Percentiles rank a stretch among this genome's conserved stretches.
Conservation (phyloP, 2,113 vertebrate species). For the Chaetorhynchus papuensis region DNA sequence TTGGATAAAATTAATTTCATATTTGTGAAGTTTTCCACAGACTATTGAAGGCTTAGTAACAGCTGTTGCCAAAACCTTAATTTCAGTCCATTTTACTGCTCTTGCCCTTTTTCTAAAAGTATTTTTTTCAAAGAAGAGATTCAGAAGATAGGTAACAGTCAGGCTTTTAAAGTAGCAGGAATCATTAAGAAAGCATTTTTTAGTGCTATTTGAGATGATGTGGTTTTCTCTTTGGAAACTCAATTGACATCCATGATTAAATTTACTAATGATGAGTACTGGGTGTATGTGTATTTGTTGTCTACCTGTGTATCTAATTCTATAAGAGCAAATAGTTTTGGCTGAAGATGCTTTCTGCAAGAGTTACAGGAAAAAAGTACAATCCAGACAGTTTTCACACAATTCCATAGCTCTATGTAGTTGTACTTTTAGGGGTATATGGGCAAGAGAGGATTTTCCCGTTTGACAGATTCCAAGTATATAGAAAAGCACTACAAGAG, state of each 20-base stretch:
- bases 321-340: neutral
- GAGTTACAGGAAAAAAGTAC: neutral
- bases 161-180: neutral
- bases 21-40: neutral
- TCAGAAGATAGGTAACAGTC: neutral
- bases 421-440: rapidly evolving
- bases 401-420: neutral
- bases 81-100: neutral
- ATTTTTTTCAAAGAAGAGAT: neutral
- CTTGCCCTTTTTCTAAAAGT: neutral
- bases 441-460: neutral
- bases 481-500: neutral
- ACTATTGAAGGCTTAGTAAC: neutral
- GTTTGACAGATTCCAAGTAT: neutral
- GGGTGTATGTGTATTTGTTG: rapidly evolving
- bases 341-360: neutral
- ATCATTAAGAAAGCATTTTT: neutral
- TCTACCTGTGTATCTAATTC: neutral
- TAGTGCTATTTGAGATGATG: neutral
- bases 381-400: neutral
- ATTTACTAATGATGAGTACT: neutral
- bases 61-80: neutral
- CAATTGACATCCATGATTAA: neutral
- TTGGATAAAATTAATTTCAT: constrained; percentile 3
- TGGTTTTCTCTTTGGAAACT: neutral